Percentiles rank a stretch among this genome's conserved stretches.
These are phyloP conservation scores for Pelosia muscerda DNA, from an alignment of 2,888 invertebrate species.

Conservation along the genomic window DNA sequence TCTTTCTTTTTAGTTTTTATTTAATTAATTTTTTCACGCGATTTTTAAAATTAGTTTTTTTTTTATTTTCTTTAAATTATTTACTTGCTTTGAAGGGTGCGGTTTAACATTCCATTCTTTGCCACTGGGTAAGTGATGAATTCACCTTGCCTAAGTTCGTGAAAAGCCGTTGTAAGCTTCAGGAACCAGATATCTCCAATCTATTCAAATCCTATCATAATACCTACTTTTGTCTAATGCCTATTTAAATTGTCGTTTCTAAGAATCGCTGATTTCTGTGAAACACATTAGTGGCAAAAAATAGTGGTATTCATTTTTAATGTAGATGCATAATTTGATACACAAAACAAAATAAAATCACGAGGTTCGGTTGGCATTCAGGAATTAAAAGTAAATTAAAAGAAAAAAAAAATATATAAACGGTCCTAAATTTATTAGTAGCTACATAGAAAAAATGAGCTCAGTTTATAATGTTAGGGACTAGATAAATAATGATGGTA, in stretches of 20 bases:
- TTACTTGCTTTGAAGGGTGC: no score
- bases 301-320: neutral
- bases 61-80: no score
- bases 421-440: neutral
- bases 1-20: no score
- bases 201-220: no score
- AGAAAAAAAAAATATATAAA: neutral
- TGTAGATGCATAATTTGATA: neutral
- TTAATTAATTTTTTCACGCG: no score
- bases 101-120: no score
- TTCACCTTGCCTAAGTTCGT: no score
- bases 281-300: neutral
- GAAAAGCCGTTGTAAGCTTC: no score
- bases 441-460: neutral
- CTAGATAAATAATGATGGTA: neutral
- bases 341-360: neutral
- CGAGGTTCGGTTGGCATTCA: neutral
- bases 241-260: neutral
- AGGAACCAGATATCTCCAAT: no score
- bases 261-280: neutral
- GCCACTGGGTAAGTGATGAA: no score
- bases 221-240: neutral
- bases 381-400: neutral
- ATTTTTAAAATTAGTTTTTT: no score
- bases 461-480: neutral